These are phyloP conservation scores for Lucilia cuprina DNA, from an alignment of 1,140 invertebrate species.

Conservation along the genomic window DNA sequence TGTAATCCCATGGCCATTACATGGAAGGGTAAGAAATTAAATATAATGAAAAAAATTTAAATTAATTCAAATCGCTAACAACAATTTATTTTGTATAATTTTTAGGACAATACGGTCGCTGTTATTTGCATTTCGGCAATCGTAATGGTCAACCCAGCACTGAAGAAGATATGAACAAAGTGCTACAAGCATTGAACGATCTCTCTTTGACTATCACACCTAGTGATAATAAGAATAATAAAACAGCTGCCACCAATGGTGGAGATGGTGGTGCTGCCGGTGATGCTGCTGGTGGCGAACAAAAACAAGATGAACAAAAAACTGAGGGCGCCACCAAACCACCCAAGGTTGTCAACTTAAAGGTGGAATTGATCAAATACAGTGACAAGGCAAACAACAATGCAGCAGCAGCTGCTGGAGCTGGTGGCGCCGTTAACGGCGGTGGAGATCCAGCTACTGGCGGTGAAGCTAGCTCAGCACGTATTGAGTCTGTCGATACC, in stretches of 20 bases:
- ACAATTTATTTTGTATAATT: background rate
- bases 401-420: conserved; percentile 41
- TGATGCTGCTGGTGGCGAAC: conserved; percentile 41
- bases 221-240: conserved; percentile 43
- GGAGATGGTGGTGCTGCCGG: conserved; percentile 40
- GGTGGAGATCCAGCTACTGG: conserved; percentile 42
- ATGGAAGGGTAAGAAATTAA: conserved; percentile 64
- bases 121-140: conserved; percentile 70
- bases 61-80: background rate
- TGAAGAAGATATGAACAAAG: conserved; percentile 65
- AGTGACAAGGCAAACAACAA: conserved; percentile 43
- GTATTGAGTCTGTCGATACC: conserved; percentile 60
- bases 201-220: conserved; percentile 62
- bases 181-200: conserved; percentile 67
- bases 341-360: conserved; percentile 58
- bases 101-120: conserved; percentile 66
- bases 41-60: background rate
- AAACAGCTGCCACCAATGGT: conserved; percentile 44
- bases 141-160: conserved; percentile 60
- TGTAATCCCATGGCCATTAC: conserved; percentile 69
- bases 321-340: conserved; percentile 44
- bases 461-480: conserved; percentile 48
- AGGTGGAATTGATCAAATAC: conserved; percentile 55
- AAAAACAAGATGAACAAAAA: background rate
- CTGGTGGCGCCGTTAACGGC: conserved; percentile 38